Evolutionary conservation across 2,888 invertebrate species (phyloP), one percentile per base, ranked within the genome.

Genomic region (Spisula solida): DNA sequence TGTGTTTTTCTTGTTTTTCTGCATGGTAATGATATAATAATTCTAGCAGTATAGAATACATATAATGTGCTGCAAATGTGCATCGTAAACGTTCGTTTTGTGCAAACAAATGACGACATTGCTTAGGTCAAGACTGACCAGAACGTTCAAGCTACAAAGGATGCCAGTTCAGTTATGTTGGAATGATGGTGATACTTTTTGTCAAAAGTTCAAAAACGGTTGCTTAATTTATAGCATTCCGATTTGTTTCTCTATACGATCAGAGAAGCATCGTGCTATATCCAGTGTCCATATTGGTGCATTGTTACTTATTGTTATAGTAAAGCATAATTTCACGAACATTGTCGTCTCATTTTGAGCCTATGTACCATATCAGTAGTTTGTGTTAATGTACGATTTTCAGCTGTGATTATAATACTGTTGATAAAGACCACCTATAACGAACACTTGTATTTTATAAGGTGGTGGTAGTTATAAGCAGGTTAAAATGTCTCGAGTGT

Each of bases 1-100:
- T 81, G 60, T 93, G 0, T 88, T 92, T 48, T 87, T 92, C n/a
- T 60, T 92, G 34, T 88, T 93, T 34, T 88, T 93, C 66, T 93
- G 92, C 82, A 85, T 92, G 88, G 91, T 85, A 1, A 34, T 85
- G 18, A n/a, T 85, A 78, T 85, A 51, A 51, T 31, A 34, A 14
- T 20, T 29, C 18, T 1, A 20, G n/a, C 20, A 47, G 14, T 56
- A n/a, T 56, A 56, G 56, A 56, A 56, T 5, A 25, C 25, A 66
- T 8, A 16, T 51, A 12, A 12, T 25, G 2, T 66, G 6, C 8
- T 20, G n/a, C 14, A 25, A 25, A 25, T n/a, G 60, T 60, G 6
- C 20, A 6, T 25, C 14, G 60, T n/a, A 41, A 41, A 41, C 2
- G 41, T 41, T 8, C n/a, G 6, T 66, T 25, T n/a, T 4, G 60